Conservation (phyloP, 2,888 invertebrate genomes). For the Pollenia amentaria region DNA sequence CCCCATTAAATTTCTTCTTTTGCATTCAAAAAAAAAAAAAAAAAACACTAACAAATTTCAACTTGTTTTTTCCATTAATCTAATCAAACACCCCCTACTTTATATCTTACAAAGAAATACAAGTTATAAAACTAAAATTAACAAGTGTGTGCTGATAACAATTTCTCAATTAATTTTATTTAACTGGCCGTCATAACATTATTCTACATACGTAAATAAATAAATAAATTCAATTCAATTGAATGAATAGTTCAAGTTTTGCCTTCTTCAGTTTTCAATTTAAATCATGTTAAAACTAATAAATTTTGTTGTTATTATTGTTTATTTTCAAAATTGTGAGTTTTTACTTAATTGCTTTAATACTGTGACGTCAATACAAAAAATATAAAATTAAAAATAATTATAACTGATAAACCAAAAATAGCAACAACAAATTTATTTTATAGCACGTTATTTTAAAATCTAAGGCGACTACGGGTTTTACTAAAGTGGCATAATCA, state of each 20-base stretch:
- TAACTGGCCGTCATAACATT: background rate
- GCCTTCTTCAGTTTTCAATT: background rate
- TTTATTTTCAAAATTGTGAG: background rate
- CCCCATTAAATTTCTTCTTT: too few relatives aligned
- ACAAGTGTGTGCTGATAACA: constrained; percentile 11
- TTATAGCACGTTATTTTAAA: background rate
- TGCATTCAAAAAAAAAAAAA: too few relatives aligned
- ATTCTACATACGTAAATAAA: background rate
- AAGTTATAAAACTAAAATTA: background rate
- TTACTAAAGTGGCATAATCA: constrained; percentile 26
- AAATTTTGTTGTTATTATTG: background rate
- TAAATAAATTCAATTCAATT: background rate
- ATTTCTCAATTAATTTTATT: background rate
- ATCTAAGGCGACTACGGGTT: constrained; percentile 32
- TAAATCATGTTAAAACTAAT: too few relatives aligned
- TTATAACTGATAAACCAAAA: constrained; percentile 50
- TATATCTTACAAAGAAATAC: too few relatives aligned
- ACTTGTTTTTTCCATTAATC: background rate
- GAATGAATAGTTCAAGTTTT: background rate
- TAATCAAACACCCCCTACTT: constrained; percentile 34
- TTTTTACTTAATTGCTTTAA: constrained; percentile 46
- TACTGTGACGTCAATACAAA: constrained; percentile 53
- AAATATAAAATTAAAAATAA: constrained; percentile 41
- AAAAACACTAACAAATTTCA: too few relatives aligned
- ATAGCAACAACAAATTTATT: background rate